Evolutionary conservation across 2,113 vertebrate species (phyloP), one percentile per base, ranked within the genome.

Genomic region (Clinocottus analis): DNA sequence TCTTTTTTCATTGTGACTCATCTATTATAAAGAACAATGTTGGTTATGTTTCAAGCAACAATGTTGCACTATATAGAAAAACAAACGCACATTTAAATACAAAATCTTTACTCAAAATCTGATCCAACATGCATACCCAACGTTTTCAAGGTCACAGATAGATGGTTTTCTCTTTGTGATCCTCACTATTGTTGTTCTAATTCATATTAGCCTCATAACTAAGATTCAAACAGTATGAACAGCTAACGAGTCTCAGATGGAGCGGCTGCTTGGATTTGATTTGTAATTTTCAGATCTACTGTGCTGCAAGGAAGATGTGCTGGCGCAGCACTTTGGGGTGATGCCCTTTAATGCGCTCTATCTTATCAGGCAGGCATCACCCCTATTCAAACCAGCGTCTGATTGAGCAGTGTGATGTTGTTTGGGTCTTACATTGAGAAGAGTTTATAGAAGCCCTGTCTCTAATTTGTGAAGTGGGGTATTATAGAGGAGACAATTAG

Each of bases 401-500:
- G 89, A 88, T 88, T 85, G 83, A 83, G 84, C 86, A 49, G 76
- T 8, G 76, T 58, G 75, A 82, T 89, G 80, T 66, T 87, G 73
- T 79, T 82, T 77, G 66, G 79, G 76, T 77, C 84, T 91, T 91
- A 87, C 78, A 90, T 84, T 78, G 85, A 60, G 72, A 84, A 84
- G 69, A 84, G 82, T 90, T 90, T 79, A 89, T 64, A 69, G 84
- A 82, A 70, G 86, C 82, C 59, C 29, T n/a, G 11, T 90, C 86
- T 84, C 85, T 92, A 90, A 92, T 91, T 90, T 86, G 89, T 82
- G 87, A 88, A 91, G 87, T 87, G 90, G 82, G 89, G 93, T 90
- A 90, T 90, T 91, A 91, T 84, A 89, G 83, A 87, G 75, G 78
- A 90, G 91, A 92, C 91, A 91, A 92, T 93, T 93, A 93, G 87